A percentile compares a stretch with the other conserved stretches of the same genome.
These are phyloP conservation scores for Danionella dracula DNA, from an alignment of 2,797 vertebrate genomes.

Conservation along the genomic window DNA sequence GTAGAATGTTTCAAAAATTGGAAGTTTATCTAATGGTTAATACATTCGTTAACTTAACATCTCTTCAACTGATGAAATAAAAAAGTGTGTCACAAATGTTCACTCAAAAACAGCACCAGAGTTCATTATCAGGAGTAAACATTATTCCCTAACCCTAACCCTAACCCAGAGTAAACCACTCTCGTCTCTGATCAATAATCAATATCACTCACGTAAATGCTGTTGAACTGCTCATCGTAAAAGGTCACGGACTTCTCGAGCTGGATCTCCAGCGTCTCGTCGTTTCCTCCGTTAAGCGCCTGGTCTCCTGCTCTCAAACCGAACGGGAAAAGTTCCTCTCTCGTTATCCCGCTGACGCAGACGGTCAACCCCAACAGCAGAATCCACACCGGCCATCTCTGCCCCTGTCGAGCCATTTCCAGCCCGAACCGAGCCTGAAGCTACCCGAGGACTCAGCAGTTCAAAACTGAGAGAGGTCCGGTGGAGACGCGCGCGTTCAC, in stretches of 20 bases:
- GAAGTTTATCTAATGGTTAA: too few relatives aligned
- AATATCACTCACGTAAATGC: slow-evolving; percentile 75
- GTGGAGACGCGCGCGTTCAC: background rate
- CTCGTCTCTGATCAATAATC: too few relatives aligned
- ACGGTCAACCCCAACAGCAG: slow-evolving; percentile 26
- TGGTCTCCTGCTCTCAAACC: slow-evolving; percentile 61
- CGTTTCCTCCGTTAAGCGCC: slow-evolving; percentile 59
- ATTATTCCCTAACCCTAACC: too few relatives aligned
- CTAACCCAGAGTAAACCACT: too few relatives aligned
- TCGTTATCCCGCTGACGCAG: slow-evolving; percentile 45
- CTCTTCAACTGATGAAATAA: too few relatives aligned
- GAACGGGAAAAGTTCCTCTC: slow-evolving; percentile 60
- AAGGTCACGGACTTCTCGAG: slow-evolving; percentile 60
- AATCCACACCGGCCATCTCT: slow-evolving; percentile 1
- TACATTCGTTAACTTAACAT: too few relatives aligned
- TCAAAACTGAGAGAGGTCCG: background rate
- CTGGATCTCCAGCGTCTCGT: slow-evolving; percentile 56
- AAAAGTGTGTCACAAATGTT: too few relatives aligned
- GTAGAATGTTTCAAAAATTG: too few relatives aligned
- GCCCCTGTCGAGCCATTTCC: slow-evolving; percentile 11
- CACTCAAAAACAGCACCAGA: too few relatives aligned
- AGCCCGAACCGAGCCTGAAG: background rate
- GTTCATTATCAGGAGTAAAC: too few relatives aligned
- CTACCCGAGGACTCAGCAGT: background rate
- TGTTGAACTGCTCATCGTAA: slow-evolving; percentile 57